These are phyloP conservation scores for Loripinus fragilis DNA, from an alignment of 2,888 invertebrate species.

Conservation along the genomic window DNA sequence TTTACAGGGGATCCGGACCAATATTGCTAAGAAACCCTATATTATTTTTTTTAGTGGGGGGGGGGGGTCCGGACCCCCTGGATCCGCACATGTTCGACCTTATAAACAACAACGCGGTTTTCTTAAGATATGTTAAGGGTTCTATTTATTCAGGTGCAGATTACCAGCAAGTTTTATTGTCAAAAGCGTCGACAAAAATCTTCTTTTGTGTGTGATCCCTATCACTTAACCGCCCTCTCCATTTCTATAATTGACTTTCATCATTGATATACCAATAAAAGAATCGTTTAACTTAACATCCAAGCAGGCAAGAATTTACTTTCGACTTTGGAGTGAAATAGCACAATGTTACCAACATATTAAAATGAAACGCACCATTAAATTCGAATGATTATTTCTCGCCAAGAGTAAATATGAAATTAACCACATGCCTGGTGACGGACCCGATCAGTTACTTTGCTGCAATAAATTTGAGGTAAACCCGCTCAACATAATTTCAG, in stretches of 20 bases:
- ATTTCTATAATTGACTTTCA: slow-evolving; percentile 6
- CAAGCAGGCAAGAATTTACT: slow-evolving; percentile 1
- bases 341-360: slow-evolving; percentile 3
- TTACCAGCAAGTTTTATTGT: background rate
- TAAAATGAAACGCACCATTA: slow-evolving; percentile 19
- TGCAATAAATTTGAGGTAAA: too few species aligned
- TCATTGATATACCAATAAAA: slow-evolving; percentile 3
- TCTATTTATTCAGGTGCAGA: slow-evolving; percentile 4
- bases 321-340: background rate
- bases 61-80: too few species aligned
- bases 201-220: background rate
- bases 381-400: background rate
- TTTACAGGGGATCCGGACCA: too few species aligned
- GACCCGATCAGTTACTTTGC: too few species aligned
- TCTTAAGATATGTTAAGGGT: too few species aligned
- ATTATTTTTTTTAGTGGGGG: too few species aligned
- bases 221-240: background rate
- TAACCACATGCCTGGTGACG: too few species aligned
- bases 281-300: slow-evolving; percentile 1
- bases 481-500: too few species aligned
- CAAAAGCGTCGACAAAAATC: background rate
- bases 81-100: too few species aligned
- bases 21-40: too few species aligned
- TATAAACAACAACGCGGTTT: background rate
- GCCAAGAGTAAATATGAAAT: background rate